Percentiles rank a stretch among this genome's conserved stretches.
These are phyloP conservation scores for Morpho deidamia DNA, from an alignment of 2,888 invertebrate species.

Conservation along the genomic window DNA sequence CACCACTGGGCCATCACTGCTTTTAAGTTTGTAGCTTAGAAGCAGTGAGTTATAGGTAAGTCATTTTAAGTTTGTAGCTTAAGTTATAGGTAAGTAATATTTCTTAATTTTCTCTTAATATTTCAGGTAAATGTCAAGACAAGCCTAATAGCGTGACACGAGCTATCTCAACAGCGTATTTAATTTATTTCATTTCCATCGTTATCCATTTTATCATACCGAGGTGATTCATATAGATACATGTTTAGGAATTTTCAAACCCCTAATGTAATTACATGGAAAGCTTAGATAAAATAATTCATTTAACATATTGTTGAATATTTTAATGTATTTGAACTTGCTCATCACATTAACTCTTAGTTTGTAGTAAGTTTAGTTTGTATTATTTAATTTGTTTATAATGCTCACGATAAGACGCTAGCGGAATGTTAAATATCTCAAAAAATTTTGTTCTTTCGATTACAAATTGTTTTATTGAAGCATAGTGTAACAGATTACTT, in stretches of 20 bases:
- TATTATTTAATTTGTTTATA: conserved; percentile 3
- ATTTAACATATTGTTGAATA: conserved; percentile 19
- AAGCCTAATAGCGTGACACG: conserved; percentile 50
- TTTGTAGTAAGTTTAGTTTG: conserved; percentile 7
- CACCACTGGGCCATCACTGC: too few relatives aligned
- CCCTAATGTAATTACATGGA: conserved; percentile 22
- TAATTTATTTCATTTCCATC: conserved; percentile 37
- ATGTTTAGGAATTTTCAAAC: conserved; percentile 9
- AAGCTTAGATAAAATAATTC: conserved; percentile 17
- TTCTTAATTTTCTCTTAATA: not conserved
- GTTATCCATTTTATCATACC: conserved; percentile 54
- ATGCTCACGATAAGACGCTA: not conserved
- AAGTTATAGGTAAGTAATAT: too few relatives aligned
- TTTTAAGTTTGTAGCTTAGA: too few relatives aligned
- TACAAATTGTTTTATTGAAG: too few relatives aligned
- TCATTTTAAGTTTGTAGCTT: too few relatives aligned
- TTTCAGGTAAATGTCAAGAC: conserved; percentile 81
- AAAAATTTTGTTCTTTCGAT: not conserved
- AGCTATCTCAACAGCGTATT: conserved; percentile 39
- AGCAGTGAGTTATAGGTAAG: too few relatives aligned
- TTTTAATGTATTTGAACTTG: conserved; percentile 17
- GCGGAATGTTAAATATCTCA: not conserved
- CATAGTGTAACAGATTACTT: too few relatives aligned
- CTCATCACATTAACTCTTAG: conserved; percentile 16
- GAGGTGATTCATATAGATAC: conserved; percentile 55